Conservation (phyloP, 2,888 invertebrate species). For the Lamproptera curius region DNA sequence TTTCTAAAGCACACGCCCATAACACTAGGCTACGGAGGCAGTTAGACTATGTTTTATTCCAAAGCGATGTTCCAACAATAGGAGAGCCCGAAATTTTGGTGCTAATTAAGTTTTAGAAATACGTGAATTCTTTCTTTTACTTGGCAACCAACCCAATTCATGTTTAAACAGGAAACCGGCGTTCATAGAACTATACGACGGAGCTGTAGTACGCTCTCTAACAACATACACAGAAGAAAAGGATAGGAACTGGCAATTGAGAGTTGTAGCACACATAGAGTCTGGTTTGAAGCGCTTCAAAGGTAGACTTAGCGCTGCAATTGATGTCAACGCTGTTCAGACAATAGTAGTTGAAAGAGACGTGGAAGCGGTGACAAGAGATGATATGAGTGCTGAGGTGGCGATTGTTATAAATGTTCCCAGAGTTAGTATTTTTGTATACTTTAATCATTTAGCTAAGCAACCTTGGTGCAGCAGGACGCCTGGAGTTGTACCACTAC, state of each 20-base stretch:
- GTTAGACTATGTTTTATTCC: too few relatives aligned
- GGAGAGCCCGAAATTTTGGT: too few relatives aligned
- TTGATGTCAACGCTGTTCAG: conserved; percentile 50
- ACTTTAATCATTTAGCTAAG: too few relatives aligned
- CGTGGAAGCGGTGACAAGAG: conserved; percentile 34
- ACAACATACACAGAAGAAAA: conserved; percentile 56
- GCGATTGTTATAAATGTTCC: conserved; percentile 50
- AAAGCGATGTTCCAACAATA: too few relatives aligned
- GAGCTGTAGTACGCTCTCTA: conserved; percentile 80
- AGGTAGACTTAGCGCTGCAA: conserved; percentile 46
- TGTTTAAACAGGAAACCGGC: conserved; percentile 82
- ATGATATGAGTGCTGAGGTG: conserved; percentile 48
- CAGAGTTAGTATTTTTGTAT: conserved; percentile 38
- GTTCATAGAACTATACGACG: conserved; percentile 81
- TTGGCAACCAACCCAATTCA: too few relatives aligned
- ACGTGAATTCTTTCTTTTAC: too few relatives aligned
- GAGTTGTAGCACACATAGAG: conserved; percentile 49
- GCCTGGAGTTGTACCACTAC: too few relatives aligned
- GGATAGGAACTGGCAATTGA: conserved; percentile 46
- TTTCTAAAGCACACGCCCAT: too few relatives aligned
- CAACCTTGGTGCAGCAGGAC: too few relatives aligned
- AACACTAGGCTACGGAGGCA: too few relatives aligned
- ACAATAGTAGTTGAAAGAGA: conserved; percentile 40
- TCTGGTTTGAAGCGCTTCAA: conserved; percentile 37
- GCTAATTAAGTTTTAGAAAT: too few relatives aligned